Evolutionary conservation across 2,888 invertebrate species (phyloP).

Genomic region (Endomychus coccineus): DNA sequence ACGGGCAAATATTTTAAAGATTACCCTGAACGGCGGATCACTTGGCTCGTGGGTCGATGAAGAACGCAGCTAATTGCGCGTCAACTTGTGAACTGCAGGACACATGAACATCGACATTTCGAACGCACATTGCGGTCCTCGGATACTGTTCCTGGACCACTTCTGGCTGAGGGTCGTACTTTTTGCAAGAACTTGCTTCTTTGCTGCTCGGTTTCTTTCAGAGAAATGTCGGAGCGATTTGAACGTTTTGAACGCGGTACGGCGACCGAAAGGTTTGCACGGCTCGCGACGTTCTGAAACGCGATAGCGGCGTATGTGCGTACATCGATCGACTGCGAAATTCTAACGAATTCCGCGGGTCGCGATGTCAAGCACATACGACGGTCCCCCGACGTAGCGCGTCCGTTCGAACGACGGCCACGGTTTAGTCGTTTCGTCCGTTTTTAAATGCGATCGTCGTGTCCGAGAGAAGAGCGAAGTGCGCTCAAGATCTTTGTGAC

Average conservation of each 20-base stretch:
- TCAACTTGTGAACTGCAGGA: slow-evolving; percentile 47
- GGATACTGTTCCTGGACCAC: slow-evolving; percentile 45
- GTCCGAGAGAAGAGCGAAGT: no score
- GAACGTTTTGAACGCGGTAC: slow-evolving; percentile 8
- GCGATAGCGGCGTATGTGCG: slow-evolving; percentile 1
- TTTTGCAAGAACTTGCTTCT: no score
- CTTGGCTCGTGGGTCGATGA: slow-evolving; percentile 55
- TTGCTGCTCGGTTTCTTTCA: no score
- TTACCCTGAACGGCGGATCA: slow-evolving; percentile 52
- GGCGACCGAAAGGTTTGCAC: not conserved
- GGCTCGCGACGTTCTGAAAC: slow-evolving; percentile 10
- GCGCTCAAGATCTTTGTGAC: slow-evolving; percentile 61
- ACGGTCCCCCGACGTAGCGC: not conserved
- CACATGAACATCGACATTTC: slow-evolving; percentile 56
- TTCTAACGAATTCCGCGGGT: not conserved
- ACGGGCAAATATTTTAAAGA: slow-evolving; percentile 16
- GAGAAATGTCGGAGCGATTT: slow-evolving; percentile 11
- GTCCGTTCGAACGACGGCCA: not conserved
- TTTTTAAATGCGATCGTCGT: not conserved
- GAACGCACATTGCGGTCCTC: slow-evolving; percentile 54
- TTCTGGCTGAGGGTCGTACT: slow-evolving; percentile 46
- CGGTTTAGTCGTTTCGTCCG: slow-evolving; percentile 4
- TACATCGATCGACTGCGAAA: not conserved
- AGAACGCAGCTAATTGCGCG: slow-evolving; percentile 49
- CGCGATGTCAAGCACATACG: not conserved